Conservation (phyloP, 1,140 invertebrate genomes). For the Bradysia coprophila region DNA sequence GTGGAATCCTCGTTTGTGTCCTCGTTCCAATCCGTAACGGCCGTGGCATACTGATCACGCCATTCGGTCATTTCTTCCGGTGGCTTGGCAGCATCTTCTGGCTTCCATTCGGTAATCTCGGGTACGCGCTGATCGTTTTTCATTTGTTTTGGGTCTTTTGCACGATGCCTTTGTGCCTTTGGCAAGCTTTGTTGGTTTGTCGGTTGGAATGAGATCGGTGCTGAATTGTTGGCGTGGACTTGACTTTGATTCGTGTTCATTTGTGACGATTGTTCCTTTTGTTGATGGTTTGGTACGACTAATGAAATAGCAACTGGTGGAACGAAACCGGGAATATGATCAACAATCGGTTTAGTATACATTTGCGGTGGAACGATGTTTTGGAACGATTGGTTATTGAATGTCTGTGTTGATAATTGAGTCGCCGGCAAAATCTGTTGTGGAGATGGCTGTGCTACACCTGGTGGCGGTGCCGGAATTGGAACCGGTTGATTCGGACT, state of each 20-base stretch:
- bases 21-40: not conserved
- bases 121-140: not conserved
- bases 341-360: not conserved
- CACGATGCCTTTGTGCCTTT: not conserved
- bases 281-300: too few species aligned
- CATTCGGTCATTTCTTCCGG: not conserved
- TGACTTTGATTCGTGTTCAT: not conserved
- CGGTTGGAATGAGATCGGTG: not conserved
- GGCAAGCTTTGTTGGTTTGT: not conserved
- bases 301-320: not conserved
- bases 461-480: not conserved
- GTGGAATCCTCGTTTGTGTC: not conserved
- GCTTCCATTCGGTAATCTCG: not conserved
- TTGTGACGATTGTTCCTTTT: not conserved
- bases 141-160: not conserved
- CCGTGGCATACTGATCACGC: not conserved
- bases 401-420: conserved; percentile 55
- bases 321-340: not conserved
- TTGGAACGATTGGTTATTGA: conserved; percentile 56
- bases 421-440: conserved; percentile 27
- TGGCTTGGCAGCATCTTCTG: not conserved
- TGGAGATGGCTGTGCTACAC: conserved; percentile 7
- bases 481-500: not conserved
- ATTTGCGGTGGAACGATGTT: conserved; percentile 18
- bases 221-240: not conserved